Evolutionary conservation across 2,888 invertebrate genomes (phyloP), one percentile per base, ranked within the genome.

Genomic region (Tipula lateralis): DNA sequence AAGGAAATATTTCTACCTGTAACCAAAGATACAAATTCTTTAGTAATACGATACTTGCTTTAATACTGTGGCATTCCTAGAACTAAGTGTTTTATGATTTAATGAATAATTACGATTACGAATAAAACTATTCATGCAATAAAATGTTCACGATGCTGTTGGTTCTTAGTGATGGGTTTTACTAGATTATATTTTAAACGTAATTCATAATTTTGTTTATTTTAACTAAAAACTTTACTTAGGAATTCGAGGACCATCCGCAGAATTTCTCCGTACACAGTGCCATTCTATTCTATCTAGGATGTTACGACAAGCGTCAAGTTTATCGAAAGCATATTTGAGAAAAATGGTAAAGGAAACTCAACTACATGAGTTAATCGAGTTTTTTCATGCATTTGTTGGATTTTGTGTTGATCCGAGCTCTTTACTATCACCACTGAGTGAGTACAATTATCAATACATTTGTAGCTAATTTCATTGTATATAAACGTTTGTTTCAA

Each of bases 371-470:
- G 97, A 97, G 86, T 93, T 98, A 7, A 91, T 99, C 85, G 99
- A 99, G 88, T 96, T 99, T 88, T 94, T 99, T 86, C 99, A 99
- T 89, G 94, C 99, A 0, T 96, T 98, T 87, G 94, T 98, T 84
- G 98, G 98, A 5, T 99, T 97, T 90, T 99, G 99, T 90, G 93
- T 96, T 44, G 98, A 99, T 90, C 97, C 97, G 12, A 93, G 94
- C 86, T 94, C 95, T 7, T 91, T 96, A 87, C 91, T 97, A 24
- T 97, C 97, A 30, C 97, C 97, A 36, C 91, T 96, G 91, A 96
- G 97, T 97, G 91, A 95, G 96, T 93, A 87, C 7, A 34, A 36
- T 1, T 29, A 30, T 16, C n/a, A 50, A 50, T 50, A 50, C 16
- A 66, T 66, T 24, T 66, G 7, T 66, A 66, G 66, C 24, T 24